phyloP scores from a whole-genome alignment of 2,113 vertebrate genomes.

The Echinops telfairi region DNA sequence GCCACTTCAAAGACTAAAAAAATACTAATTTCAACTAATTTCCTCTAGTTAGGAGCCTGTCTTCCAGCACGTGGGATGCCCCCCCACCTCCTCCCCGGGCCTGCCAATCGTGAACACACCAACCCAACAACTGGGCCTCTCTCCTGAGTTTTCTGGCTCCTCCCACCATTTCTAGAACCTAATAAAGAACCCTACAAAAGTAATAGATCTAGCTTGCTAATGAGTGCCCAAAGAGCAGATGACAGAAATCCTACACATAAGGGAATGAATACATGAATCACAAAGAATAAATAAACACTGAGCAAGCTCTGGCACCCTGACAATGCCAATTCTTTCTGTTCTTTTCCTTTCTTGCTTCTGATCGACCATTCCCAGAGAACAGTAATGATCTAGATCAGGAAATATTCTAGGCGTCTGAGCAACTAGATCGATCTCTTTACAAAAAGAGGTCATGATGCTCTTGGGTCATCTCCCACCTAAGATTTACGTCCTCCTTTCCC shows the following conservation, averaged over 20 bases:
- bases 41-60: not conserved
- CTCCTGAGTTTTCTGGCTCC: not conserved
- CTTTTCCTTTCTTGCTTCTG: not conserved
- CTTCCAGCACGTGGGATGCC: not conserved
- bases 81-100: not conserved
- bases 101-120: not conserved
- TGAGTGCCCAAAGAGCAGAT: not conserved
- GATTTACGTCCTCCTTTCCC: not conserved
- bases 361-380: not conserved
- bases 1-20: not conserved
- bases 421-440: not conserved
- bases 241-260: not conserved
- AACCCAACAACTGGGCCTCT: not conserved
- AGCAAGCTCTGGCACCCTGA: not conserved
- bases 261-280: not conserved
- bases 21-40: not conserved
- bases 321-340: not conserved
- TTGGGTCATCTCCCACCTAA: too few relatives aligned
- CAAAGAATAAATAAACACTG: not conserved
- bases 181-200: not conserved
- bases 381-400: not conserved
- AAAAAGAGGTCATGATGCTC: not conserved
- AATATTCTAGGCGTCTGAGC: not conserved
- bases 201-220: not conserved
- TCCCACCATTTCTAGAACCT: not conserved